Evolutionary conservation across 2,888 invertebrate genomes (phyloP).

Genomic region (Euphydryas editha): DNA sequence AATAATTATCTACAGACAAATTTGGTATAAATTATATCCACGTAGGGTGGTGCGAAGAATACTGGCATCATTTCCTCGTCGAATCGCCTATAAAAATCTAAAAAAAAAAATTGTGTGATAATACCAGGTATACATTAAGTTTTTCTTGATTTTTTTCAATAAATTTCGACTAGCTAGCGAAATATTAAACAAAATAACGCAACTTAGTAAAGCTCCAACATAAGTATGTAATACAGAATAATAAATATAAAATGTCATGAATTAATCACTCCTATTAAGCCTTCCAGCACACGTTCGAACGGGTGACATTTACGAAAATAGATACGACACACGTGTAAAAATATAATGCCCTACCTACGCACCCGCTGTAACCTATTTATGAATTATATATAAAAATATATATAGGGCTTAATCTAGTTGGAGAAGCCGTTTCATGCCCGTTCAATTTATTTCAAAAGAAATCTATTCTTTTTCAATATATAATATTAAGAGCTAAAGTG

Average conservation of each 20-base stretch:
- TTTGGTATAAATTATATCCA: too few relatives aligned
- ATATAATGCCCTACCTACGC: neutral
- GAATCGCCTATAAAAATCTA: too few relatives aligned
- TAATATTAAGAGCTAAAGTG: too few relatives aligned
- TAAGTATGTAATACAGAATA: neutral
- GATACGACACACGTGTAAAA: conserved; percentile 13
- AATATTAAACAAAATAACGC: too few relatives aligned
- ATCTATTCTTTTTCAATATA: neutral
- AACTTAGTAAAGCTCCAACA: too few relatives aligned
- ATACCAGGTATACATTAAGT: too few relatives aligned
- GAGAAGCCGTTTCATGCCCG: neutral
- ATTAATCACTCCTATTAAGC: neutral
- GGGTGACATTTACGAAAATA: conserved; percentile 18
- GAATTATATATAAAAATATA: neutral
- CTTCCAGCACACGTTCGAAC: conserved; percentile 2
- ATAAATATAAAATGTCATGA: conserved; percentile 6
- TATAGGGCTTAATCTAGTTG: neutral
- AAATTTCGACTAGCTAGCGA: too few relatives aligned
- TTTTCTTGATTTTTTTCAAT: too few relatives aligned
- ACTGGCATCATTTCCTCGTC: too few relatives aligned
- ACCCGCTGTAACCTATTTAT: neutral
- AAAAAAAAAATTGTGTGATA: too few relatives aligned
- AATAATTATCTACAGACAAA: too few relatives aligned
- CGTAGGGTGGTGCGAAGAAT: too few relatives aligned
- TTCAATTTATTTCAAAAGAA: neutral